phyloP scores from a whole-genome alignment of 1,140 invertebrate genomes.

The Pemphigus obesinymphae region DNA sequence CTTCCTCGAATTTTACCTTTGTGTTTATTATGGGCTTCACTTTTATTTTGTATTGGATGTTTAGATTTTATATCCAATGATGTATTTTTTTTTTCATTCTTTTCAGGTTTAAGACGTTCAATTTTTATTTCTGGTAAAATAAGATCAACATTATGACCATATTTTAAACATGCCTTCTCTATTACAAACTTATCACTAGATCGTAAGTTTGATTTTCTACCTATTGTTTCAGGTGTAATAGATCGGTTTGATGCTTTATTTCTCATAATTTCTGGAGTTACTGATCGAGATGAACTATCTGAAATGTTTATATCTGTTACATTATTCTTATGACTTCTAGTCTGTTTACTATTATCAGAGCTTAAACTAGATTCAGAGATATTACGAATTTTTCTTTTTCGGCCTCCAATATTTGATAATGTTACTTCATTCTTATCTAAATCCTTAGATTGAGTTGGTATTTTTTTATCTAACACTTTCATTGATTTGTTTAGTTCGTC shows the following conservation, averaged over 20 bases:
- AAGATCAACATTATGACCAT: background rate
- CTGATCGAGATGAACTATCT: conserved; percentile 13
- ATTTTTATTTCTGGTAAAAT: background rate
- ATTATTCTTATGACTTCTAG: background rate
- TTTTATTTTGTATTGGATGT: background rate
- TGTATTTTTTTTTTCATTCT: background rate
- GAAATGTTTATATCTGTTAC: background rate
- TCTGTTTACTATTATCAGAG: conserved; percentile 8
- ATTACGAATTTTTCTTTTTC: conserved; percentile 20
- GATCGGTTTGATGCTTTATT: background rate
- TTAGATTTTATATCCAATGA: background rate
- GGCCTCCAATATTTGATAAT: background rate
- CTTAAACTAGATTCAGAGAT: conserved; percentile 15
- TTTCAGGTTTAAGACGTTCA: background rate
- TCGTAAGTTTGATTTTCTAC: conserved; percentile 24
- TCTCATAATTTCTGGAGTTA: conserved; percentile 12
- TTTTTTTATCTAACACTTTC: background rate
- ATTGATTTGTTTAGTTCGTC: background rate
- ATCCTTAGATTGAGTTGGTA: background rate
- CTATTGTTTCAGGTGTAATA: background rate
- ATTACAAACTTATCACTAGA: conserved; percentile 2
- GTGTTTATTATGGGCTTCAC: background rate
- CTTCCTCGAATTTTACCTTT: background rate
- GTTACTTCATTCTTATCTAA: background rate
- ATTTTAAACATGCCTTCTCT: background rate